Base-by-base conservation (phyloP, 1,140 invertebrate species). In the Drosophila tropicalis region DNA sequence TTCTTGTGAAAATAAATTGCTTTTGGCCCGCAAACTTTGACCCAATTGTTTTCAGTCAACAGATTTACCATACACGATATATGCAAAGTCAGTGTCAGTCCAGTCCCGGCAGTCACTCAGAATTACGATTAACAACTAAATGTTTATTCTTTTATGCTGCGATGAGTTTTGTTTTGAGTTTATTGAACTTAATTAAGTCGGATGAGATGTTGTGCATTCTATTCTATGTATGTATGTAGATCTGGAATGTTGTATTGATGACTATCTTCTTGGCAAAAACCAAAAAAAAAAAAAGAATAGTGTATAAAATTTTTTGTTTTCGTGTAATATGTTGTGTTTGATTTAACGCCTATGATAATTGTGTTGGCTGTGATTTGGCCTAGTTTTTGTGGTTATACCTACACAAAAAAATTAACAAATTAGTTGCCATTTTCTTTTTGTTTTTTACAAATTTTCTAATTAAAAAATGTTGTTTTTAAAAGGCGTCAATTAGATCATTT, bases 11-110 rank as follows among this genome's bases (percentile, higher is more conserved):
- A 65, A 66, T 74, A 55, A 77, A 77, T 77, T 77, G 58, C 56
- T 58, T 66, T 51, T 66, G 66, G 44, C 51, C 25, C 47, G 75
- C 75, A 77, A 77, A 74, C 75, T 77, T 74, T 77, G 75, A 77
- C 75, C 75, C 67, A 77, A 67, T 77, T 77, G 65, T 67, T 65
- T 64, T 44, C 7, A 58, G 54, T 71, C 70, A 71, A 22, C 54
- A 60, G 61, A 40, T 32, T 40, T 13, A 69, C 57, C 17, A 41
- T 22, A 34, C 36, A 47, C 19, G 55, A 40, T 72, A 70, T 74
- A 39, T 75, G 72, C 72, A 71, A 60, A 75, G 72, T 75, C 72
- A 75, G 72, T 72, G 40, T 71, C 58, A 62, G 72, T 65, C 55
- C 40, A 44, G 47, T 66, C 69, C 25, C 5, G 29, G 5, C 29